Evolutionary conservation across 2,113 vertebrate species (phyloP).

Genomic region (Pteruthius melanotis): DNA sequence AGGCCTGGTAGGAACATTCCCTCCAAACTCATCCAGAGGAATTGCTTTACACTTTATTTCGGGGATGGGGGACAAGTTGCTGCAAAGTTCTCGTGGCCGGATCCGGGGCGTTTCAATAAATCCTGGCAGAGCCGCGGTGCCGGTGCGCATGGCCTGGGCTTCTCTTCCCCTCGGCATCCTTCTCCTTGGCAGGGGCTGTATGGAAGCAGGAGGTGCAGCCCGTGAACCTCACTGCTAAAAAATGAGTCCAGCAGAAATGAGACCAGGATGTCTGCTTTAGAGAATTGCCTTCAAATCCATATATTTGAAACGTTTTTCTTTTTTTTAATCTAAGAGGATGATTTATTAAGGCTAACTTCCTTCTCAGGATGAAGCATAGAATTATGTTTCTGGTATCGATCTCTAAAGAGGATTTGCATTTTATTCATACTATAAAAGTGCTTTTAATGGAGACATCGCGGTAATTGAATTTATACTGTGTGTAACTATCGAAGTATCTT

Average conservation of each 20-base stretch:
- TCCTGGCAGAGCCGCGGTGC: background rate
- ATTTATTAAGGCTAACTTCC: conserved; percentile 76
- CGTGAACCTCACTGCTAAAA: background rate
- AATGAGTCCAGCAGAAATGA: background rate
- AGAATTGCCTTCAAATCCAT: conserved; percentile 41
- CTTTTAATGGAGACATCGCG: conserved; percentile 78
- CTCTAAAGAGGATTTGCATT: conserved; percentile 81
- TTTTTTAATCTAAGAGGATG: conserved; percentile 31
- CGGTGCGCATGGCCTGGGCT: background rate
- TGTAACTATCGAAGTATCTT: conserved; percentile 78
- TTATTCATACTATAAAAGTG: conserved; percentile 82
- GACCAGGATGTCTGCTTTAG: conserved; percentile 16
- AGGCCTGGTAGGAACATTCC: conserved; percentile 40
- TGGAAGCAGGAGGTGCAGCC: background rate
- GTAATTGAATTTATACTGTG: conserved; percentile 83
- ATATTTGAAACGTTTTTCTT: conserved; percentile 34
- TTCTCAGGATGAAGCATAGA: conserved; percentile 73
- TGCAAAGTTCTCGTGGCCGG: background rate
- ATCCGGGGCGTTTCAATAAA: background rate
- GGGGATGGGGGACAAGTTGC: background rate
- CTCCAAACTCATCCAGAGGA: conserved; percentile 8
- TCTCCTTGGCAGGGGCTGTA: background rate
- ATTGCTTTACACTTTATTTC: conserved; percentile 16
- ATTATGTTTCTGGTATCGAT: conserved; percentile 81
- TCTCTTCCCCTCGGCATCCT: background rate